A percentile compares a stretch with the other conserved stretches of the same genome.
Evolutionary conservation across 2,113 vertebrate genomes (phyloP).

Genomic region (Hemibagrus wyckioides): DNA sequence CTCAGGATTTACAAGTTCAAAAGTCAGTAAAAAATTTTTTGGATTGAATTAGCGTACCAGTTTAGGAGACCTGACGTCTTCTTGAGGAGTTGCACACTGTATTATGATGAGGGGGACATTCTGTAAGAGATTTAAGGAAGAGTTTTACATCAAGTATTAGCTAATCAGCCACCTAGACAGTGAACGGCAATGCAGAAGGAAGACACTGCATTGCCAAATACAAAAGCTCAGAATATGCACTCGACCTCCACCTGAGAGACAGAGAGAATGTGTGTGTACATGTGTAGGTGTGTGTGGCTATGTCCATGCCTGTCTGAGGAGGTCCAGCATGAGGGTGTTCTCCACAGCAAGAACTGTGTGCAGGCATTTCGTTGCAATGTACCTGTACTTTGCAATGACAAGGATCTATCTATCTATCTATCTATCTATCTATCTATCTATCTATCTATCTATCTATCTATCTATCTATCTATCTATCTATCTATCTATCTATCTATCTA

Average conservation of each 20-base stretch:
- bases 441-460: too few relatives aligned
- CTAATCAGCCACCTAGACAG: constrained; percentile 24
- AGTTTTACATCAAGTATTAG: background rate
- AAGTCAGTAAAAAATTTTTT: background rate
- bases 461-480: too few relatives aligned
- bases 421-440: too few relatives aligned
- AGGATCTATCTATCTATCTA: too few relatives aligned
- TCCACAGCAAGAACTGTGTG: constrained; percentile 92
- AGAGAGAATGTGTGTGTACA: background rate
- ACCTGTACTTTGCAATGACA: too few relatives aligned
- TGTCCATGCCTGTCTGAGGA: constrained; percentile 87
- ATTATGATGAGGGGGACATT: constrained; percentile 70
- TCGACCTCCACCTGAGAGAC: too few relatives aligned
- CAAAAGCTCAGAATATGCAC: too few relatives aligned
- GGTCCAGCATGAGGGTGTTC: constrained; percentile 92
- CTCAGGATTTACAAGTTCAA: background rate
- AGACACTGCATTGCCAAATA: too few relatives aligned
- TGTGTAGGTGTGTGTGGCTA: background rate
- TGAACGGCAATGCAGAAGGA: constrained; percentile 14
- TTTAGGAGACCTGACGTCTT: constrained; percentile 56
- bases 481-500: too few relatives aligned
- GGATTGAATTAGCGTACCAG: constrained; percentile 57
- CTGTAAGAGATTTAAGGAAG: constrained; percentile 49
- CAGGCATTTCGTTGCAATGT: constrained; percentile 93
- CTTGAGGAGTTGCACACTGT: constrained; percentile 71